These are phyloP conservation scores for Dicycla oo DNA, from an alignment of 2,888 invertebrate species.

Conservation along the genomic window DNA sequence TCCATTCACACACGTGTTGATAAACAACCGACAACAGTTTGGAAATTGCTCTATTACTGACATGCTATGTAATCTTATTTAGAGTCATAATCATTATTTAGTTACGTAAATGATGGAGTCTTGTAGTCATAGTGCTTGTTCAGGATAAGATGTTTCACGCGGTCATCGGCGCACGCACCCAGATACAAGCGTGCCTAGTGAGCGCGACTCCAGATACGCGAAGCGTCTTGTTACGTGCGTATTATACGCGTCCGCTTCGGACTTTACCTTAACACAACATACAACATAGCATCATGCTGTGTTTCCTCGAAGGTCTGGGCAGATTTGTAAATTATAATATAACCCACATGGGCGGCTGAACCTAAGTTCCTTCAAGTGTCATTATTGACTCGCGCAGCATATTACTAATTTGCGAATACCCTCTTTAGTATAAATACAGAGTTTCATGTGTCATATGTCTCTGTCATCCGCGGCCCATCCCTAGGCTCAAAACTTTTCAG, in stretches of 20 bases:
- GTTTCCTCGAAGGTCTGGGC: neutral
- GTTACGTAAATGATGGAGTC: neutral
- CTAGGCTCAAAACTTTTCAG: no score
- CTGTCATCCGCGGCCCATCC: no score
- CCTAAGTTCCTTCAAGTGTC: no score
- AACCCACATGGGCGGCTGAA: no score
- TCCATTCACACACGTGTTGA: slow-evolving; percentile 45
- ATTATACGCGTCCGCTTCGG: neutral
- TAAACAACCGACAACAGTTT: slow-evolving; percentile 35
- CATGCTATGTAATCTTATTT: slow-evolving; percentile 34
- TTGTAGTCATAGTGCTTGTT: neutral
- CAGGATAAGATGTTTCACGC: neutral
- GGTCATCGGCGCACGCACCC: neutral
- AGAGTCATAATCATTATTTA: slow-evolving; percentile 15
- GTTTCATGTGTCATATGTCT: no score
- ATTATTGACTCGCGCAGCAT: no score
- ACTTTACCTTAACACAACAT: neutral
- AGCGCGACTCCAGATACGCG: neutral
- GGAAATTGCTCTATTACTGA: slow-evolving; percentile 38
- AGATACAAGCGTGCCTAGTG: neutral
- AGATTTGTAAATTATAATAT: no score
- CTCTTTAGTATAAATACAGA: no score
- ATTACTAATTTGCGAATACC: no score
- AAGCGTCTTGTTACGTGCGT: neutral
- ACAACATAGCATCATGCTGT: neutral